Evolutionary conservation across 1,140 invertebrate genomes (phyloP).

Genomic region (Acyrthosiphon pisum): DNA sequence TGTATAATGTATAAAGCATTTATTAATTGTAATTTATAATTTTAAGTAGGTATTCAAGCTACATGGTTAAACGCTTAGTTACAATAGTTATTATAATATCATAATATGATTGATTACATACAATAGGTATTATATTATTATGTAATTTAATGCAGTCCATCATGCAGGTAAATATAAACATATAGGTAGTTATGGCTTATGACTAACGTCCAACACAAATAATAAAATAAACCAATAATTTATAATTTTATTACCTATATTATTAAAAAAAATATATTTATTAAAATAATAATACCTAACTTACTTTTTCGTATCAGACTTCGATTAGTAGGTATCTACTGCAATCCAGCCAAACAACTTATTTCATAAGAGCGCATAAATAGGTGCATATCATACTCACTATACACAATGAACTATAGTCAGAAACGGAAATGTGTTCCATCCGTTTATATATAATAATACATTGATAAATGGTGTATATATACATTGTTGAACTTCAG

Average conservation of each 20-base stretch:
- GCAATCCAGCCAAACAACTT: background rate
- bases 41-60: no score
- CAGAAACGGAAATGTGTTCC: background rate
- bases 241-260: background rate
- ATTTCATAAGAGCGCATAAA: background rate
- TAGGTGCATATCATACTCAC: background rate
- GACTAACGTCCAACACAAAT: background rate
- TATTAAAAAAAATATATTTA: background rate
- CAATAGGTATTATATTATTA: background rate
- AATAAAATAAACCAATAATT: background rate
- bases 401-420: background rate
- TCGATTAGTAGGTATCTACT: background rate
- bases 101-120: no score
- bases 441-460: background rate
- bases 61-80: no score
- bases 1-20: no score
- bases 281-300: background rate
- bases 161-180: background rate
- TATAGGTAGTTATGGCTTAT: background rate
- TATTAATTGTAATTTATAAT: no score
- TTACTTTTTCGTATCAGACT: background rate
- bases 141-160: background rate
- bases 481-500: background rate
- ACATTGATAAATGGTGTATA: background rate
- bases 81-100: no score